phyloP scores from a whole-genome alignment of 1,140 invertebrate genomes.

The Asbolus verrucosus region DNA sequence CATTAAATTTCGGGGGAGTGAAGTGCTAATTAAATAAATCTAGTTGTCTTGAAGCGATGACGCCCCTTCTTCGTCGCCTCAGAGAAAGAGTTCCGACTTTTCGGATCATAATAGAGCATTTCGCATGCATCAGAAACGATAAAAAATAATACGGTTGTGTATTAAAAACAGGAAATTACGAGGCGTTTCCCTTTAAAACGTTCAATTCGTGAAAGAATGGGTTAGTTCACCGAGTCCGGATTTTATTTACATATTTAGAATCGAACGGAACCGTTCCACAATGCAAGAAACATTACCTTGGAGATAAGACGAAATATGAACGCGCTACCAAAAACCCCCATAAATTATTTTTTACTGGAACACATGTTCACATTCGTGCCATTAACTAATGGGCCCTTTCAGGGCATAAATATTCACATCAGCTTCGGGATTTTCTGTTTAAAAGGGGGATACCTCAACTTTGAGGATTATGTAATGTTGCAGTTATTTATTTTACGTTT shows the following conservation, averaged over 20 bases:
- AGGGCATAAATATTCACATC: constrained; percentile 20
- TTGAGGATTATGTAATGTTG: too few relatives aligned
- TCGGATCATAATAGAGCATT: neutral
- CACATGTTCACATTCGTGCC: constrained; percentile 17
- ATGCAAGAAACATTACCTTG: constrained; percentile 36
- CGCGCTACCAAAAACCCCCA: neutral
- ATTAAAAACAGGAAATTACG: constrained; percentile 34
- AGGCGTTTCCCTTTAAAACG: neutral
- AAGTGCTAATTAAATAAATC: constrained; percentile 39
- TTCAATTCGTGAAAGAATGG: constrained; percentile 22
- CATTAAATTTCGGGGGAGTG: constrained; percentile 33
- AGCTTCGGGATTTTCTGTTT: neutral
- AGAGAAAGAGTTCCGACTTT: neutral
- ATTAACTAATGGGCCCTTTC: constrained; percentile 25
- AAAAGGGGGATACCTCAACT: too few relatives aligned
- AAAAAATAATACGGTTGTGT: constrained; percentile 10
- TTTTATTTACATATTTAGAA: constrained; percentile 26
- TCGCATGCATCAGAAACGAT: neutral
- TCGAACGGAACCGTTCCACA: neutral
- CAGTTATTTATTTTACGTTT: too few relatives aligned
- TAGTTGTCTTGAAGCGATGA: neutral
- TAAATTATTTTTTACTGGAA: constrained; percentile 31
- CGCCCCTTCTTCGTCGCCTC: neutral
- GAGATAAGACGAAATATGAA: constrained; percentile 39
- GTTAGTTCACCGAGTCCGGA: constrained; percentile 7